phyloP scores from a whole-genome alignment of 2,113 vertebrate genomes.

The Lasiurus borealis region DNA sequence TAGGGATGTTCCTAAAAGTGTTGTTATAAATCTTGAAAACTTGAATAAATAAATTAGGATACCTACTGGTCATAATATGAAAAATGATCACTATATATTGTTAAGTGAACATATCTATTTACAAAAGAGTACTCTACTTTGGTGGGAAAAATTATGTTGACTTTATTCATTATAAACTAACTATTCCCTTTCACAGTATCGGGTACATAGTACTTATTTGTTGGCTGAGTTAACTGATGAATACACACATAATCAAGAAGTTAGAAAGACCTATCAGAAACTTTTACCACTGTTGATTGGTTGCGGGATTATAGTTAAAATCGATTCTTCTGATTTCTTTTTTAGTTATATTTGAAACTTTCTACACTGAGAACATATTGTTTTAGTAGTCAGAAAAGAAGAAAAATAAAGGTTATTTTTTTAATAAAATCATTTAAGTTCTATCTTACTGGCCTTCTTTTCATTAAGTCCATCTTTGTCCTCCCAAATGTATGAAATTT shows the following conservation, averaged over 20 bases:
- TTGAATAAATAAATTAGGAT: conserved; percentile 4
- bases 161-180: conserved; percentile 6
- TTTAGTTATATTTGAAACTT: neutral
- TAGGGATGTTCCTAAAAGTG: neutral
- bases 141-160: neutral
- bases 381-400: conserved; percentile 10
- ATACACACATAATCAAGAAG: neutral
- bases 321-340: neutral
- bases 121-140: neutral
- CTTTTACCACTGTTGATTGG: neutral
- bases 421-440: neutral
- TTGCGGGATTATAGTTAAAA: neutral
- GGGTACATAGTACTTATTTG: neutral
- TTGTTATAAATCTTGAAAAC: neutral
- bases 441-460: neutral
- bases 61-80: neutral
- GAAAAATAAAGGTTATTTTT: neutral
- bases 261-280: neutral
- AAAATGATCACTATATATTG: neutral
- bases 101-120: conserved; percentile 12
- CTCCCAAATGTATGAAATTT: neutral
- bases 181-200: neutral
- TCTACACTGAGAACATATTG: neutral
- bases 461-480: neutral
- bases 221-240: neutral